These are phyloP conservation scores for Heliconius sara DNA, from an alignment of 2,888 invertebrate genomes.

Conservation along the genomic window DNA sequence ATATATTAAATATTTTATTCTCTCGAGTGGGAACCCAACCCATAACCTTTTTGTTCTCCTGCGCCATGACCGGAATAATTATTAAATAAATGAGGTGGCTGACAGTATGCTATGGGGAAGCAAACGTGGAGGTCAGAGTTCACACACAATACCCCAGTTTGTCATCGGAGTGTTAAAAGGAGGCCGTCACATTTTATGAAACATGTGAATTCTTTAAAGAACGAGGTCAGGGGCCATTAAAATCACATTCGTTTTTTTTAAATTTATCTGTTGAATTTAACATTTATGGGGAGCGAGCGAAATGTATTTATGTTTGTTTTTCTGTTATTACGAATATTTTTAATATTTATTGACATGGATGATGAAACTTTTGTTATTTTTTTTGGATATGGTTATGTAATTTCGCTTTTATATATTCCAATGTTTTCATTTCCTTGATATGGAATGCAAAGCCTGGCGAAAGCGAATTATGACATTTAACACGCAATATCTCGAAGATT, in stretches of 20 bases:
- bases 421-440: too few relatives aligned
- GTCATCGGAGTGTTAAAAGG: slow-evolving; percentile 31
- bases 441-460: too few relatives aligned
- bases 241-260: slow-evolving; percentile 24
- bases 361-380: background rate
- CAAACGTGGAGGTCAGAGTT: slow-evolving; percentile 27
- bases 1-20: background rate
- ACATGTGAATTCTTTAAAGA: slow-evolving; percentile 23
- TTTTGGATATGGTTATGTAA: too few relatives aligned
- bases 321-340: background rate
- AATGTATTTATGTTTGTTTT: slow-evolving; percentile 13
- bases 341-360: background rate
- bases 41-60: background rate
- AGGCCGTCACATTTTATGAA: slow-evolving; percentile 28
- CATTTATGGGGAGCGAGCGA: background rate
- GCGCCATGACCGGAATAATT: background rate
- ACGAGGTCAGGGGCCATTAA: slow-evolving; percentile 21
- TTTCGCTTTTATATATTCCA: too few relatives aligned
- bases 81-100: background rate
- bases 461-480: too few relatives aligned
- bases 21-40: background rate
- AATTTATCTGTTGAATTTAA: slow-evolving; percentile 16
- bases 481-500: too few relatives aligned
- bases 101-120: background rate
- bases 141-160: slow-evolving; percentile 32